These are phyloP conservation scores for Oceanites oceanicus DNA, from an alignment of 2,113 vertebrate species.

Conservation along the genomic window DNA sequence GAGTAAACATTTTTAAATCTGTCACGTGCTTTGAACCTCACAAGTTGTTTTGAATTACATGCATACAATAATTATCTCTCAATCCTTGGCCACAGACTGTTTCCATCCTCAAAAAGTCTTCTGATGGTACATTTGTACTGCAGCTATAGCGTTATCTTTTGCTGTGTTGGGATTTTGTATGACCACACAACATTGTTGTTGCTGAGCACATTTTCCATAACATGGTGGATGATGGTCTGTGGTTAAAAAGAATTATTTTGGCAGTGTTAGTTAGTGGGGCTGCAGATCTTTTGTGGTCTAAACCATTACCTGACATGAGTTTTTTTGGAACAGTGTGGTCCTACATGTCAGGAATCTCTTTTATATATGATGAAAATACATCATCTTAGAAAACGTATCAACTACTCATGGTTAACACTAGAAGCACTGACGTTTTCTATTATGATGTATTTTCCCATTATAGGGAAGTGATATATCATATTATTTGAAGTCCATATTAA, in stretches of 20 bases:
- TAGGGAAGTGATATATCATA: neutral
- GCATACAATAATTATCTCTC: neutral
- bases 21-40: neutral
- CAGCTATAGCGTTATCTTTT: neutral
- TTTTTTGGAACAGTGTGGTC: neutral
- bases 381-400: neutral
- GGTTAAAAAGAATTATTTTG: neutral
- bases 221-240: neutral
- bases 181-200: neutral
- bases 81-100: neutral
- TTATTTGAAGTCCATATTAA: neutral
- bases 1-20: neutral
- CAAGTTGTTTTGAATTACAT: neutral
- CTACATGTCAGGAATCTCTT: neutral
- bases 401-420: neutral
- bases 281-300: neutral
- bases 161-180: neutral
- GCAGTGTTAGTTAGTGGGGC: neutral
- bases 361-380: neutral
- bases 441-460: neutral
- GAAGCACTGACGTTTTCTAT: neutral
- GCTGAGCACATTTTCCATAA: neutral
- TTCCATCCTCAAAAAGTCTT: neutral
- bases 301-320: neutral
- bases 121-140: neutral